Evolutionary conservation across 1,140 invertebrate species (phyloP), one percentile per base, ranked within the genome.

Genomic region (Copidosoma floridanum): DNA sequence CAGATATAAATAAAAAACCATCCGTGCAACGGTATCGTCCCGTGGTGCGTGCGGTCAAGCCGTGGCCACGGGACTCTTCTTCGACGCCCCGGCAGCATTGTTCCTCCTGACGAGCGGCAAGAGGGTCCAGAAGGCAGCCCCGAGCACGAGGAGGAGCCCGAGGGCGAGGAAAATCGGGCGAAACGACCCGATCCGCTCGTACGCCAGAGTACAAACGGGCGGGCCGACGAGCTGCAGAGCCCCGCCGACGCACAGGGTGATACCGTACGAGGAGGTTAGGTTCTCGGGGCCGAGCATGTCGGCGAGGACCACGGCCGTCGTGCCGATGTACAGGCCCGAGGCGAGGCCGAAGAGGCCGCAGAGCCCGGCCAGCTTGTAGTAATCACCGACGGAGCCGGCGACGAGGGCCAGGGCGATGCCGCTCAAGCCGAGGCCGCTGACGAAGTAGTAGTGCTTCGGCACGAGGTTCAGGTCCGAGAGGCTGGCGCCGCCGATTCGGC

Each of bases 281-380:
- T 86, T 78, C 66, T 93, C 90, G 0, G 87, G 85, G 1, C 91
- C 91, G 2, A 93, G 71, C 84, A 91, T 86, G 71, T 92, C 90
- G 0, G 89, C 89, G 82, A 92, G 87, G 0, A 92, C 88, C 24
- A 92, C 85, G 5, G 90, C 89, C 1, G 89, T 91, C 1, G 92
- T 87, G 18, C 90, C 91, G 1, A 91, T 88, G 69, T 92, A 92
- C 24, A 87, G 85, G n/a, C 90, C 90, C 0, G 89, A 91, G 1
- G 89, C 86, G 11, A 92, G 74, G 0, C 90, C 90, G 71, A 92
- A 92, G 4, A 89, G 68, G 0, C 85, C 85, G 71, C 89, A 92
- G 66, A 86, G 87, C 10, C 83, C 82, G 35, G 85, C 84, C 2
- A 92, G 81, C 46, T 82, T 81, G 0, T 47, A 48, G 47, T 83